Percentiles rank a stretch among this genome's conserved stretches.
Evolutionary conservation across 2,113 vertebrate genomes (phyloP).

Genomic region (Monarcha castaneiventris): DNA sequence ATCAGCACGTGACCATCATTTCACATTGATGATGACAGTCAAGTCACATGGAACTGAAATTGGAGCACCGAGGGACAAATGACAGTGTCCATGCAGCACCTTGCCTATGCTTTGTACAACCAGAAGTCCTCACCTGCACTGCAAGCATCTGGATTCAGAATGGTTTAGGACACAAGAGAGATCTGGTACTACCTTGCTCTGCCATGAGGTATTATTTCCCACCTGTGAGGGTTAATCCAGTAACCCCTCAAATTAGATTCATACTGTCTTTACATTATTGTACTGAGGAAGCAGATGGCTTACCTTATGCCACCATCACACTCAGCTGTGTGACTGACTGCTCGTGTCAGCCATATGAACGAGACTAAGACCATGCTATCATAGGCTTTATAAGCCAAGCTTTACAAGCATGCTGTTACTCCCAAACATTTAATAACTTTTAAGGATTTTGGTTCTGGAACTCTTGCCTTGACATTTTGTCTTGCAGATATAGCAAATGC

Average conservation of each 20-base stretch:
- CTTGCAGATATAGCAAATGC: slow-evolving; percentile 9
- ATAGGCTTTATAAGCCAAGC: not conserved
- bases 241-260: not conserved
- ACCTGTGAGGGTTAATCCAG: not conserved
- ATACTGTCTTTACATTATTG: not conserved
- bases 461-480: slow-evolving; percentile 7
- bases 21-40: not conserved
- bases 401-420: not conserved
- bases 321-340: not conserved
- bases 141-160: not conserved
- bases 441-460: not conserved
- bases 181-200: not conserved
- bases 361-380: not conserved
- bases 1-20: not conserved
- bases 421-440: not conserved
- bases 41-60: not conserved
- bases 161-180: not conserved
- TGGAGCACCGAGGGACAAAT: not conserved
- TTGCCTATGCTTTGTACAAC: not conserved
- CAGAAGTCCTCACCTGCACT: not conserved
- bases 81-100: not conserved
- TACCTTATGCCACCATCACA: not conserved
- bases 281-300: not conserved
- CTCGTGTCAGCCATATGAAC: not conserved
- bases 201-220: not conserved